Conservation (phyloP, 2,888 invertebrate species). For the Andrena flavipes region DNA sequence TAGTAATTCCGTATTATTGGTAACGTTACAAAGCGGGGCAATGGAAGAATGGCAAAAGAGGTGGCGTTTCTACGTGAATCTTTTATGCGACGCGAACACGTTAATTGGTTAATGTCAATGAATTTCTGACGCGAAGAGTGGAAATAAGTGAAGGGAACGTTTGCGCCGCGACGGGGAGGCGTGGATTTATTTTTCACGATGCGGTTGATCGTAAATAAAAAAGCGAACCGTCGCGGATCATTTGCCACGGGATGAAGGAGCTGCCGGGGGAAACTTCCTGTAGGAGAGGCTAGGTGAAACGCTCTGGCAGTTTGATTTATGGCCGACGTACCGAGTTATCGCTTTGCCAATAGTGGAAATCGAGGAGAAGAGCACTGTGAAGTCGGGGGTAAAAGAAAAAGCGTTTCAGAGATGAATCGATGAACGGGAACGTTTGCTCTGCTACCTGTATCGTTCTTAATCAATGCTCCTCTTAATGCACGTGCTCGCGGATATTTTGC, state of each 20-base stretch:
- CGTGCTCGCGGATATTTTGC: slow-evolving; percentile 2
- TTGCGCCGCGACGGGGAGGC: slow-evolving; percentile 10
- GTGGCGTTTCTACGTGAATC: slow-evolving; percentile 4
- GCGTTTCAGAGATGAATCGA: slow-evolving; percentile 77
- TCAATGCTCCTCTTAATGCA: slow-evolving; percentile 37
- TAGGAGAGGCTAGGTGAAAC: slow-evolving; percentile 74
- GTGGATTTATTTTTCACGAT: slow-evolving; percentile 55
- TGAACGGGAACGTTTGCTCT: slow-evolving; percentile 74
- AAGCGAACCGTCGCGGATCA: slow-evolving; percentile 68
- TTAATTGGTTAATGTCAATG: slow-evolving; percentile 24
- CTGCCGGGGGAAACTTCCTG: slow-evolving; percentile 62
- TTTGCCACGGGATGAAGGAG: slow-evolving; percentile 74
- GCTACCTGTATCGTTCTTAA: slow-evolving; percentile 47
- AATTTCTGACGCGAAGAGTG: neutral
- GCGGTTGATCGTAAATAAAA: slow-evolving; percentile 58
- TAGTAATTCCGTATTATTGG: slow-evolving; percentile 3
- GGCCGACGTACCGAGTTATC: slow-evolving; percentile 83
- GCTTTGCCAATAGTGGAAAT: slow-evolving; percentile 82
- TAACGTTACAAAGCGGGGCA: neutral
- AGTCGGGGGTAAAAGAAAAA: slow-evolving; percentile 72
- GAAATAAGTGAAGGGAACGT: slow-evolving; percentile 21
- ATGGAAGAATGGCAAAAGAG: neutral
- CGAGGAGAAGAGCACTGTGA: slow-evolving; percentile 73
- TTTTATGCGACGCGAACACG: neutral
- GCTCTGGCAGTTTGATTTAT: slow-evolving; percentile 82